Base-by-base conservation (phyloP, 1,140 invertebrate genomes). In the Drosophila sechellia region DNA sequence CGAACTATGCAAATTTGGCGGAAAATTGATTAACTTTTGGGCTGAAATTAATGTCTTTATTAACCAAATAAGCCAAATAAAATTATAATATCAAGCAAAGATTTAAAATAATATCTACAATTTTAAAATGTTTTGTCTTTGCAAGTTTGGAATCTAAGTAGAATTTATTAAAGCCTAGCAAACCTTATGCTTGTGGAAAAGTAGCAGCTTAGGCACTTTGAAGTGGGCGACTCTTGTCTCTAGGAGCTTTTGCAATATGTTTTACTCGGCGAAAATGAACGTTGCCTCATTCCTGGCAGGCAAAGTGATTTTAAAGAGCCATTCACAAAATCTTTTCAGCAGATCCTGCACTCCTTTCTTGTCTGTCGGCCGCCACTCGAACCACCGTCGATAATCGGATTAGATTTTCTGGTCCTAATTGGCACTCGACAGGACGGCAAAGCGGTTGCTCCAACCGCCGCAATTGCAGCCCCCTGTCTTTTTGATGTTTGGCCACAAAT, bases 321-420 rank as follows among this genome's bases (percentile, higher is more conserved):
- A n/a, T 52, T 35, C 15, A 25, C 25, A 31, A 22, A 22, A 42
- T 58, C 31, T 42, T 59, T 15, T 15, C 49, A 20, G n/a, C 5
- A 63, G 31, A 34, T 34, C 25, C 59, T 34, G 11, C 12, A 45
- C 20, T 64, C 3, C 55, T 34, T 15, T 17, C 37, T 34, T 43
- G 39, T 42, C 53, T 63, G 59, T 22, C 54, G 27, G 54, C 15
- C 39, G 54, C 15, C 39, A 27, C 27, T 43, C n/a, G 5, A 35
- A 34, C 27, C 60, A 40, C 45, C 50, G 25, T 65, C 31, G 64
- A 48, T 71, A 71, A 71, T 70, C 68, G 68, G 68, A 70, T 71
- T 71, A 70, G 43, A 71, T 40, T 40, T 69, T 56, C 42, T 20
- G 63, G 35, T 57, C 35, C 68, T 57, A 71, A 71, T 71, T 71